Evolutionary conservation across 2,888 invertebrate species (phyloP), one percentile per base, ranked within the genome.

Genomic region (Pollenia griseotomentosa): DNA sequence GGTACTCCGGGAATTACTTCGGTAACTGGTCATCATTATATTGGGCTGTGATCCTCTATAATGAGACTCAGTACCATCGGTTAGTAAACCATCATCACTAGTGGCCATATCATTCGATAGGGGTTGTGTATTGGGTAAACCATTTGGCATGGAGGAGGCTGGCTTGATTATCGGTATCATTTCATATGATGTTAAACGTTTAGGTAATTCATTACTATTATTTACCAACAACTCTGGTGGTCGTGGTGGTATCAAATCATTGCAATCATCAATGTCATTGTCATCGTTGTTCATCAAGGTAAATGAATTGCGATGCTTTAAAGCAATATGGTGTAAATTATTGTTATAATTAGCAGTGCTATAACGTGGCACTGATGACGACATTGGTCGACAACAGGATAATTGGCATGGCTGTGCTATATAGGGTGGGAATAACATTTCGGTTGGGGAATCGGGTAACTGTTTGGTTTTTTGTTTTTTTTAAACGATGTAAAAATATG

Each of bases 401-500:
- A 92, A 90, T 89, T 93, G 91, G 88, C 93, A 93, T 33, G 93
- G 93, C 74, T 91, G 93, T 81, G 93, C 93, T 88, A 93, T 93
- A 85, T 93, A 93, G 65, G 93, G 93, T 68, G 93, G 93, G 90
- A 93, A 93, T 78, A 93, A 90, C 92, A 93, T 92, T 93, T 93
- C 93, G 88, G 90, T 91, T 75, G 92, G 92, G 89, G 93, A 91
- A 88, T 93, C 93, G 89, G 93, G 92, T 89, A 93, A 91, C 93
- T 93, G 90, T 89, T 88, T 82, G 11, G 40, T 23, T 23, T 1
- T 23, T 23, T 23, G 23, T 23, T 23, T 23, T 1, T 23, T 55
- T 59, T 19, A 68, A 70, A 53, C 12, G 53, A 44, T 73, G 46
- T 81, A 16, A 51, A 57, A 23, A 46, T 55, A 55, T 68, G 75